Evolutionary conservation across 1,140 invertebrate genomes (phyloP).

Genomic region (Rhopalosiphum maidis): DNA sequence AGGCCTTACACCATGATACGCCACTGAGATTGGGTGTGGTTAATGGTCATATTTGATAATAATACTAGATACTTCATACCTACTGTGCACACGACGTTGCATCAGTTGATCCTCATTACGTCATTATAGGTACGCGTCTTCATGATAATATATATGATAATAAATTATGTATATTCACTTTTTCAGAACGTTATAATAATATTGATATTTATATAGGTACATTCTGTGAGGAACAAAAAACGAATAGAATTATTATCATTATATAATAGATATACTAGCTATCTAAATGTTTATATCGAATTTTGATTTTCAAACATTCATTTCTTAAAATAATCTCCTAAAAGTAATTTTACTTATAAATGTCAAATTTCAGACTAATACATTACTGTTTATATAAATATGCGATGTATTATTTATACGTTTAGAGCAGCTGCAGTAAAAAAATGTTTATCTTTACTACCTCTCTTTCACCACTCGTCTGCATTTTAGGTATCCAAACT

Average conservation of each 20-base stretch:
- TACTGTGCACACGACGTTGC: background rate
- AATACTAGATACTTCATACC: background rate
- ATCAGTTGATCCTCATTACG: background rate
- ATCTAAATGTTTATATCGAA: background rate
- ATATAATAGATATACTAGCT: too few relatives aligned
- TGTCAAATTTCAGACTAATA: background rate
- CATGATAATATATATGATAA: too few relatives aligned
- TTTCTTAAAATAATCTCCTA: background rate
- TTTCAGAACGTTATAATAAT: background rate
- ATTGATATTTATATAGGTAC: background rate
- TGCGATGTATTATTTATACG: background rate
- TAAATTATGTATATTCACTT: background rate
- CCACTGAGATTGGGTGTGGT: background rate
- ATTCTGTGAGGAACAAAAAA: background rate
- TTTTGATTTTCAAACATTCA: background rate
- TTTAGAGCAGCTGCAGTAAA: background rate
- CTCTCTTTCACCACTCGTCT: background rate
- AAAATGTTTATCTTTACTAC: background rate
- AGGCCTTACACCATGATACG: too few relatives aligned
- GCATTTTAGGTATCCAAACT: background rate
- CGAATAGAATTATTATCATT: background rate
- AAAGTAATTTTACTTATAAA: background rate
- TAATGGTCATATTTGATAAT: background rate
- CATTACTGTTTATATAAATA: background rate
- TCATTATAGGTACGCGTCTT: too few relatives aligned